Evolutionary conservation across 1,140 invertebrate species (phyloP).

Genomic region (Phymorhynchus buccinoides): DNA sequence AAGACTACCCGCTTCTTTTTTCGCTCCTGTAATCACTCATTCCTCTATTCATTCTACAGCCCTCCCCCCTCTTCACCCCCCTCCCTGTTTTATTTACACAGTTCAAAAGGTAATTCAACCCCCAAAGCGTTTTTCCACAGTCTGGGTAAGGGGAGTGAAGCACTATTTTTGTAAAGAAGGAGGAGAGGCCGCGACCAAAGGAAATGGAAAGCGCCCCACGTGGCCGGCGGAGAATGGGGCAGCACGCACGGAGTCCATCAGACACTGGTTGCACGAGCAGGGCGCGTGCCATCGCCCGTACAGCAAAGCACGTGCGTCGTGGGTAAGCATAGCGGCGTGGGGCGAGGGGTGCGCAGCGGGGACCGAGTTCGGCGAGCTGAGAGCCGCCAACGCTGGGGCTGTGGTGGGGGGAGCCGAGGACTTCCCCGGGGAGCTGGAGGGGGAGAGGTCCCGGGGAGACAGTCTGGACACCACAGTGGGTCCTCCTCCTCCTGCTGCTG

Average conservation of each 20-base stretch:
- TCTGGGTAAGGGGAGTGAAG: neutral
- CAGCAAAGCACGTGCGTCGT: constrained; percentile 23
- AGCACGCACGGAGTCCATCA: constrained; percentile 46
- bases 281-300: constrained; percentile 53
- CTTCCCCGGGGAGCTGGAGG: neutral
- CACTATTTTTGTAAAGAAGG: constrained; percentile 28
- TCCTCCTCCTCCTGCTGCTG: neutral
- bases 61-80: too few species aligned
- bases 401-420: neutral
- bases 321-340: neutral
- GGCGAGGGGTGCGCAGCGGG: neutral
- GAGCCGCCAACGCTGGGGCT: constrained; percentile 5
- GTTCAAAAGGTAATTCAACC: neutral
- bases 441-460: constrained; percentile 20
- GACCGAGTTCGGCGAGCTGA: neutral
- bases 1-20: too few species aligned
- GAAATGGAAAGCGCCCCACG: constrained; percentile 35
- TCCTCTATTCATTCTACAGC: too few species aligned
- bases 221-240: constrained; percentile 37
- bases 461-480: constrained; percentile 19
- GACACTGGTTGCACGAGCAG: constrained; percentile 58
- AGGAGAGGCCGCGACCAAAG: neutral
- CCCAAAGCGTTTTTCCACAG: neutral
- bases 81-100: neutral
- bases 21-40: too few species aligned